Conservation (phyloP, 2,113 vertebrate genomes). For the Ceyx margarethae region DNA sequence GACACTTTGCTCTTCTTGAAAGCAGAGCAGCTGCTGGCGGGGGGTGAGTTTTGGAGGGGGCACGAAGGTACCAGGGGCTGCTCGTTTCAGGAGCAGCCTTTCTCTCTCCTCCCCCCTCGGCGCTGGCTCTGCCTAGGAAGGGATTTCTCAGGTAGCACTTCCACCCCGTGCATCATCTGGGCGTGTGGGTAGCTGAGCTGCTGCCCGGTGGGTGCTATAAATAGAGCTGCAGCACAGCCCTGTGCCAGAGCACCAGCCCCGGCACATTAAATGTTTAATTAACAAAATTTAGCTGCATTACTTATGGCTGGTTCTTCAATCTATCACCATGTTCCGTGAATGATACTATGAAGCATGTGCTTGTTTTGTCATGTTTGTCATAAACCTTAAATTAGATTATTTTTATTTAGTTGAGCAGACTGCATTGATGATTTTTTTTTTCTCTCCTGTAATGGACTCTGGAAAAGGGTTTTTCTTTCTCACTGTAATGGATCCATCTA, state of each 20-base stretch:
- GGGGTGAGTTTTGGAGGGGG: background rate
- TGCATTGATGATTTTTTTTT: slow-evolving; percentile 8
- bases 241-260: background rate
- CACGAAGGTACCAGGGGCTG: background rate
- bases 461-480: slow-evolving; percentile 37
- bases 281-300: background rate
- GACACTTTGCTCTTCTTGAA: background rate
- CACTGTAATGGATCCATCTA: background rate
- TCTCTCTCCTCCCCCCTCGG: background rate
- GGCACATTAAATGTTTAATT: slow-evolving; percentile 35
- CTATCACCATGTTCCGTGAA: background rate
- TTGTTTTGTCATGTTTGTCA: slow-evolving; percentile 42
- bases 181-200: slow-evolving; percentile 16
- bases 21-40: background rate
- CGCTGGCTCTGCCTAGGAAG: background rate
- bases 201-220: slow-evolving; percentile 28
- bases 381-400: slow-evolving; percentile 53
- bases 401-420: background rate
- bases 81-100: background rate
- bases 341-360: background rate
- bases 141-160: slow-evolving; percentile 16
- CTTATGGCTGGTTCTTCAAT: slow-evolving; percentile 18
- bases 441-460: slow-evolving; percentile 11
- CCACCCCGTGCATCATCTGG: background rate
- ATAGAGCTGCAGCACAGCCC: slow-evolving; percentile 7